Percentiles rank a stretch among this genome's conserved stretches.
Evolutionary conservation across 2,797 vertebrate species (phyloP).

Genomic region (Helostoma temminkii): DNA sequence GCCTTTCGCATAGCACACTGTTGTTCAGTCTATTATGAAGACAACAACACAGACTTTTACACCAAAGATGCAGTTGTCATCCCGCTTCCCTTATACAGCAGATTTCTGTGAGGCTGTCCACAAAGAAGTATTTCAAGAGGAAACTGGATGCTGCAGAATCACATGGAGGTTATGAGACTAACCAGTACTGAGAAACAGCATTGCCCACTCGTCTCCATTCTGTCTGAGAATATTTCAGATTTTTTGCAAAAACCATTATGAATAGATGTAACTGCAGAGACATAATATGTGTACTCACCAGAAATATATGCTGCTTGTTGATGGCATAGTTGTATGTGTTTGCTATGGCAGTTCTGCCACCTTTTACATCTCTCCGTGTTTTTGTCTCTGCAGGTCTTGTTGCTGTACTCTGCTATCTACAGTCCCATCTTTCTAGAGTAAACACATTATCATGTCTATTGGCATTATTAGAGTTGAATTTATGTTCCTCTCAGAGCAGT

Average conservation of each 20-base stretch:
- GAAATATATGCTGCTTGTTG: conserved; percentile 22
- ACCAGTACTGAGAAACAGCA: conserved; percentile 15
- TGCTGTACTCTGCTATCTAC: conserved; percentile 56
- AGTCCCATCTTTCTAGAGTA: conserved; percentile 61
- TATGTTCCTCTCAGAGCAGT: conserved; percentile 58
- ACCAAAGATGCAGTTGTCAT: conserved; percentile 47
- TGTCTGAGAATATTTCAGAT: too few species aligned
- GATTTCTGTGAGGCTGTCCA: conserved; percentile 32
- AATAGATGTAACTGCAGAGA: too few species aligned
- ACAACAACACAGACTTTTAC: too few species aligned
- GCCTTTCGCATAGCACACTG: too few species aligned
- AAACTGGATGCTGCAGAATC: conserved; percentile 55
- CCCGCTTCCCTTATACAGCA: conserved; percentile 21
- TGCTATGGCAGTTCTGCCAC: conserved; percentile 7
- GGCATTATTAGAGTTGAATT: conserved; percentile 66
- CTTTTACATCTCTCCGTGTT: conserved; percentile 34
- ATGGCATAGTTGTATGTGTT: conserved; percentile 34
- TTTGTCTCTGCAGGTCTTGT: conserved; percentile 48
- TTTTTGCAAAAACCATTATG: too few species aligned
- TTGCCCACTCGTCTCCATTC: conserved; percentile 22
- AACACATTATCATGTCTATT: conserved; percentile 72
- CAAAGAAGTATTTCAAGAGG: conserved; percentile 59
- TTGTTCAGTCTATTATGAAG: too few species aligned
- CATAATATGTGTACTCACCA: not conserved
- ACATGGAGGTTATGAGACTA: conserved; percentile 51